Conservation (phyloP, 2,888 invertebrate species). For the Lycophotia porphyrea region DNA sequence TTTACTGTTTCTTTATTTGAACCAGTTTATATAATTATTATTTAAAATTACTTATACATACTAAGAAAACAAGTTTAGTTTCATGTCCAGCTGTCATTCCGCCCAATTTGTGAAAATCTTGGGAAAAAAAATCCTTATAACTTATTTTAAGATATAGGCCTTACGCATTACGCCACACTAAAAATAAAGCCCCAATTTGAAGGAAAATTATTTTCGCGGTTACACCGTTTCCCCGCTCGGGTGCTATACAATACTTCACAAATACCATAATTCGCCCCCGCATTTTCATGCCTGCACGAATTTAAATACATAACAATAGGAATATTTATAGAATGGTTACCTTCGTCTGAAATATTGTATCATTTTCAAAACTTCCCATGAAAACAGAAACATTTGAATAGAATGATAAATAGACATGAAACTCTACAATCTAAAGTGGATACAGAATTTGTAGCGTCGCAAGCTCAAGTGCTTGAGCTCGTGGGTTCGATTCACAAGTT, state of each 20-base stretch:
- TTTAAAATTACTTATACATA: not conserved
- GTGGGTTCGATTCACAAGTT: not conserved
- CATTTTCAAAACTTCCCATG: slow-evolving; percentile 32
- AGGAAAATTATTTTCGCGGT: not conserved
- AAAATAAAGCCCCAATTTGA: not conserved
- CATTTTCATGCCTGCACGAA: slow-evolving; percentile 27
- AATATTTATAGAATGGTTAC: slow-evolving; percentile 34
- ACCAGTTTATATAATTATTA: slow-evolving; percentile 5
- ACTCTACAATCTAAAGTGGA: slow-evolving; percentile 1
- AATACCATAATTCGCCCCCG: slow-evolving; percentile 17
- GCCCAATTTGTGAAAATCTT: not conserved
- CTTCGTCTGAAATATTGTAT: slow-evolving; percentile 1
- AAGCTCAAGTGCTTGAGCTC: not conserved
- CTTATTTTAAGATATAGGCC: not conserved
- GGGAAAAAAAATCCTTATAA: not conserved
- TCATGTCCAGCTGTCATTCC: not conserved
- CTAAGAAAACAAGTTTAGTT: not conserved
- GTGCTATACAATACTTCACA: slow-evolving; percentile 16
- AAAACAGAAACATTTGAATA: slow-evolving; percentile 14
- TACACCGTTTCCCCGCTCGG: not conserved
- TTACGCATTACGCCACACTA: not conserved
- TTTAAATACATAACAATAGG: slow-evolving; percentile 34
- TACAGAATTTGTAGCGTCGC: not conserved
- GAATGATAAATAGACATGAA: slow-evolving; percentile 2
- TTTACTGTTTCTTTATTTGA: slow-evolving; percentile 35